These are phyloP conservation scores for Apogon hyalosoma DNA, from an alignment of 2,797 vertebrate genomes.

Conservation along the genomic window DNA sequence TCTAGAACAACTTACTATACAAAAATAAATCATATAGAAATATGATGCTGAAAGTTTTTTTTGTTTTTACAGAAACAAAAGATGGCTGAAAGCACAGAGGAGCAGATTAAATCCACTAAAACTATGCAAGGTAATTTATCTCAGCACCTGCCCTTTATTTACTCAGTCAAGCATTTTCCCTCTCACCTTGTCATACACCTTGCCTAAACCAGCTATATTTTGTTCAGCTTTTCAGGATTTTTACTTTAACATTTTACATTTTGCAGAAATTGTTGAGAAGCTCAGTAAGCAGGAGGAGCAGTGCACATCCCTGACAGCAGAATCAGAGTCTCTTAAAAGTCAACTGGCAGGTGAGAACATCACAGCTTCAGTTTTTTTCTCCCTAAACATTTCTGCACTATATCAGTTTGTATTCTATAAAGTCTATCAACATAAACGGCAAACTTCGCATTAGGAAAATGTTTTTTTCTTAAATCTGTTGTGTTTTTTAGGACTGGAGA, in stretches of 20 bases:
- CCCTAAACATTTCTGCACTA: background rate
- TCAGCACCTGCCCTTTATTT: background rate
- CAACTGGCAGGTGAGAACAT: conserved; percentile 85
- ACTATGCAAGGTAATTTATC: conserved; percentile 89
- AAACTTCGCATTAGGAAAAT: background rate
- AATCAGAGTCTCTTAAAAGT: conserved; percentile 87
- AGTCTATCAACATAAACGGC: background rate
- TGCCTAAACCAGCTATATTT: background rate
- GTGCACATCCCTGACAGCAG: conserved; percentile 83
- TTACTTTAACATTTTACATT: conserved; percentile 33
- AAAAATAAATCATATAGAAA: background rate
- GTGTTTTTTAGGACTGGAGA: conserved; percentile 86
- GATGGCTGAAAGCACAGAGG: conserved; percentile 83
- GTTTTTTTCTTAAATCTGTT: background rate
- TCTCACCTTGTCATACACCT: background rate
- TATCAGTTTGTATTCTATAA: too few species aligned
- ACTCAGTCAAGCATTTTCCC: background rate
- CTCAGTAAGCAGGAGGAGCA: conserved; percentile 90
- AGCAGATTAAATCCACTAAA: conserved; percentile 84
- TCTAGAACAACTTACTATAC: too few species aligned
- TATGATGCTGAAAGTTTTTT: background rate
- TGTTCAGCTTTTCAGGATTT: background rate
- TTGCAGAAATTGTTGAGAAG: conserved; percentile 88
- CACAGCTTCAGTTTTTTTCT: background rate
- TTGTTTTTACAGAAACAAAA: conserved; percentile 87